Percentiles rank a stretch among this genome's conserved stretches.
Evolutionary conservation across 2,113 vertebrate genomes (phyloP).

Genomic region (Neolamprologus devosi): DNA sequence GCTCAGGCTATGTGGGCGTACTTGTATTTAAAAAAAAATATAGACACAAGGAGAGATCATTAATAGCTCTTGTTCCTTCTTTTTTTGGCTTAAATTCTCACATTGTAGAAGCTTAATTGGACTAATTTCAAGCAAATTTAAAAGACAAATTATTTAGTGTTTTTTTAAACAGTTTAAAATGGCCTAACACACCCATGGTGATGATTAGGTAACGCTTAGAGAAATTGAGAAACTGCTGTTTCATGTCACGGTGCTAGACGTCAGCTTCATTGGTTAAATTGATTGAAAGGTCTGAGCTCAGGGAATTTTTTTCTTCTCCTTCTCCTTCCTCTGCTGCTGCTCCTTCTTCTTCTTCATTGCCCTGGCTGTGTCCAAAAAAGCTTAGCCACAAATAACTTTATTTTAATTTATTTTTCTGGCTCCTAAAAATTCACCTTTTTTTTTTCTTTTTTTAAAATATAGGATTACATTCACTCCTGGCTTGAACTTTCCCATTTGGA

Average conservation of each 20-base stretch:
- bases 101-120: neutral
- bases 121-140: neutral
- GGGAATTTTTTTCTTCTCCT: neutral
- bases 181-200: neutral
- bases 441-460: neutral
- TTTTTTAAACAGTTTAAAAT: neutral
- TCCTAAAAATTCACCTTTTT: neutral
- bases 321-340: neutral
- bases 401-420: neutral
- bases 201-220: neutral
- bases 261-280: neutral
- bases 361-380: neutral
- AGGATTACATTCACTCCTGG: constrained; percentile 15
- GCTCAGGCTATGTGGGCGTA: neutral
- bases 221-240: neutral
- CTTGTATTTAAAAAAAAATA: neutral
- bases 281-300: neutral
- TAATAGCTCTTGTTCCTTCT: neutral
- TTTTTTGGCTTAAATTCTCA: neutral
- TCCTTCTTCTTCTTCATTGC: neutral
- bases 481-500: neutral
- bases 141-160: neutral
- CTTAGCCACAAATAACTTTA: neutral
- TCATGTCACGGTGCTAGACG: neutral
- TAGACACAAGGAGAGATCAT: neutral